phyloP scores from a whole-genome alignment of 2,888 invertebrate genomes.

The Standfussiana lucernea region DNA sequence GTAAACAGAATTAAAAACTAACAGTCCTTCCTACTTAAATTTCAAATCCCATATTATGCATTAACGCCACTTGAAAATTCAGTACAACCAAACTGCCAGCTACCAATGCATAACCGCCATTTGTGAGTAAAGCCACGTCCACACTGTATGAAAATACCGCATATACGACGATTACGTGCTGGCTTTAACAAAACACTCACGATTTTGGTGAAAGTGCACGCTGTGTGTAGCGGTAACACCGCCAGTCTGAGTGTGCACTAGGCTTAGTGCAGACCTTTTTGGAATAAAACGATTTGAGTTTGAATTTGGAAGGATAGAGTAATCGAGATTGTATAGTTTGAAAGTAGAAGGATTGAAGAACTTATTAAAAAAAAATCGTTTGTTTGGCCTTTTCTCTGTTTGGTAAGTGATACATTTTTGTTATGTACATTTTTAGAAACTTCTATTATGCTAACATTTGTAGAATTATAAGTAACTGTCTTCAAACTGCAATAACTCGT shows the following conservation, averaged over 20 bases:
- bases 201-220: slow-evolving; percentile 69
- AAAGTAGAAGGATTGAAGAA: background rate
- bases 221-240: slow-evolving; percentile 43
- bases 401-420: background rate
- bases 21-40: slow-evolving; percentile 19
- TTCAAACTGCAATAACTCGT: background rate
- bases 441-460: background rate
- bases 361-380: background rate
- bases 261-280: slow-evolving; percentile 53
- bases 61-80: slow-evolving; percentile 58
- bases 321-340: background rate
- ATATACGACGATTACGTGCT: slow-evolving; percentile 62
- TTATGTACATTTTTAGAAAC: background rate
- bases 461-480: background rate
- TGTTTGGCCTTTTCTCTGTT: background rate
- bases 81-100: slow-evolving; percentile 29
- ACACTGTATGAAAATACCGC: slow-evolving; percentile 56
- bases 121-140: slow-evolving; percentile 60
- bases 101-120: slow-evolving; percentile 50
- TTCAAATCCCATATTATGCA: slow-evolving; percentile 37
- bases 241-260: slow-evolving; percentile 60
- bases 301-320: slow-evolving; percentile 24
- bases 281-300: slow-evolving; percentile 33
- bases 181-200: slow-evolving; percentile 68
- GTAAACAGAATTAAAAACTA: background rate